A percentile compares a stretch with the other conserved stretches of the same genome.
phyloP scores from a whole-genome alignment of 1,140 invertebrate genomes.

The Halictus rubicundus region DNA sequence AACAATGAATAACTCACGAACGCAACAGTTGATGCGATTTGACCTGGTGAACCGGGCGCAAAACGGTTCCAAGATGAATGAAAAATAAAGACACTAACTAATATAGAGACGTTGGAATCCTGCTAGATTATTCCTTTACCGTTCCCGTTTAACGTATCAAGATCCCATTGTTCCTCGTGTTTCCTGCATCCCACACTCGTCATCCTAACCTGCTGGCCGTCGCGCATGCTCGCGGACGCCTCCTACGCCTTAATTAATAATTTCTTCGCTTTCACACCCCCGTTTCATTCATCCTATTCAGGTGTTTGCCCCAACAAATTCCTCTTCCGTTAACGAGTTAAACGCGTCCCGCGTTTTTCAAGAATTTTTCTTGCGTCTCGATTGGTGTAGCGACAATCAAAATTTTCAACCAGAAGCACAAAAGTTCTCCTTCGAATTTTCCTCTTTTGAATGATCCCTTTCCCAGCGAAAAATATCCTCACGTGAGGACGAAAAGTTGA shows the following conservation, averaged over 20 bases:
- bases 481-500: too few species aligned
- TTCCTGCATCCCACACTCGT: slow-evolving; percentile 3
- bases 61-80: neutral
- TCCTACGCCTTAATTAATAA: neutral
- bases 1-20: neutral
- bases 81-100: neutral
- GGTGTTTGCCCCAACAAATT: too few species aligned
- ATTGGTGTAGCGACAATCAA: too few species aligned
- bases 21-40: neutral
- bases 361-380: too few species aligned
- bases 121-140: neutral
- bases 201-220: neutral
- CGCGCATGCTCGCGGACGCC: neutral
- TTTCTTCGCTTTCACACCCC: neutral
- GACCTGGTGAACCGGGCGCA: neutral
- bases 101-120: neutral
- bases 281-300: neutral
- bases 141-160: neutral
- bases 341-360: too few species aligned
- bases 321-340: too few species aligned
- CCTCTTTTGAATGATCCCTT: too few species aligned
- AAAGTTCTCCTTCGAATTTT: too few species aligned
- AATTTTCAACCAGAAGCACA: too few species aligned
- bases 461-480: too few species aligned
- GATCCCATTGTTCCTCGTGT: neutral